Evolutionary conservation across 2,113 vertebrate species (phyloP), one percentile per base, ranked within the genome.

Genomic region (Rhizomys pruinosus): DNA sequence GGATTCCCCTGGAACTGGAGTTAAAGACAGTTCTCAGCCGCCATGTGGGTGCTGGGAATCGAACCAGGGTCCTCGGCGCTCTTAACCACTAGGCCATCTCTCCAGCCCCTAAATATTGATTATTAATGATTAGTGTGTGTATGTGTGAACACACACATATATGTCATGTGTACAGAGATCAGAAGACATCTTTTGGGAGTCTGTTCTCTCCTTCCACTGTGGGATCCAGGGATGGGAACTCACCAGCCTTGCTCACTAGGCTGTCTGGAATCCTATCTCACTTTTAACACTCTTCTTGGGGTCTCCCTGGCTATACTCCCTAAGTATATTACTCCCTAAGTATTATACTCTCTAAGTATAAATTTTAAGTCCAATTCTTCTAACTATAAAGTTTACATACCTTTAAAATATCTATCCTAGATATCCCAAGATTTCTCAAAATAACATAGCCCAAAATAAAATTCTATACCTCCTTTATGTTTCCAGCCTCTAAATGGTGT

Each of bases 351-450:
- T 59, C 47, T 74, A 85, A 87, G 29, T 90, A 27, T 37, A 84
- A 81, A 63, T 92, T 91, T 89, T 64, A 69, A 76, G 39, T 81
- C 47, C 34, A 73, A 27, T 66, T 59, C 57, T 92, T 84, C 52
- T 89, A 85, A 63, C 20, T 63, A 66, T 29, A 78, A 55, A 90
- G 39, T 71, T 47, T 64, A 37, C 52, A 64, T 73, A 85, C 19
- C 27, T 86, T 89, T 39, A 88, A 64, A 90, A 81, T 92, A 37
- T 16, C 69, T 80, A 61, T 55, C 42, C 78, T 94, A 22, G 22
- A 80, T 93, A 47, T 61, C 72, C 47, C 59, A 84, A 73, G 44
- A 23, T 55, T 79, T 55, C 42, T 68, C 78, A 79, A 90, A 88
- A 84, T 16, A 88, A 64, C 34, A 52, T 79, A 66, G 55, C 66